Evolutionary conservation across 1,140 invertebrate genomes (phyloP).

Genomic region (Epicauta chinensis): DNA sequence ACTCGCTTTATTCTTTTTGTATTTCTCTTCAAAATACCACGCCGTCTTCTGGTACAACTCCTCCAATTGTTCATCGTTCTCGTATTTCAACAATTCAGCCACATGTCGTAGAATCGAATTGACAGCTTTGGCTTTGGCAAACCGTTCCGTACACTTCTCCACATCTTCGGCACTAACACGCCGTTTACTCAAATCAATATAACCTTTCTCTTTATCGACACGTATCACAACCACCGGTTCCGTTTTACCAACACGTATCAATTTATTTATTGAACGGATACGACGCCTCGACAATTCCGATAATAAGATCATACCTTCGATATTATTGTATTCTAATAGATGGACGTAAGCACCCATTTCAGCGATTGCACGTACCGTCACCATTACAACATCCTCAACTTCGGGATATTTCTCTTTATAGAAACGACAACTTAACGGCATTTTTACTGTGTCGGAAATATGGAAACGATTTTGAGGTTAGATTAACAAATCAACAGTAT

Average conservation of each 20-base stretch:
- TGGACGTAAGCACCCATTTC: conserved; percentile 99
- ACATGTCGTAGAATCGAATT: conserved; percentile 97
- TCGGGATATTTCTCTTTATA: conserved; percentile 98
- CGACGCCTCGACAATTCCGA: conserved; percentile 96
- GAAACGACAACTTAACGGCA: conserved; percentile 95
- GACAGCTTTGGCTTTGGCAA: conserved; percentile 97
- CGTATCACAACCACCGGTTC: conserved; percentile 99
- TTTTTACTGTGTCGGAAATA: conserved; percentile 48
- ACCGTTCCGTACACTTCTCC: conserved; percentile 96
- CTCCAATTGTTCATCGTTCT: conserved; percentile 87
- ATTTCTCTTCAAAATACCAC: conserved; percentile 98
- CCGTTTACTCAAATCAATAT: conserved; percentile 98
- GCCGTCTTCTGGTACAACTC: conserved; percentile 97
- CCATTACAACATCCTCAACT: conserved; percentile 99
- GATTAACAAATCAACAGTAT: too few relatives aligned
- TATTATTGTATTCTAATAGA: conserved; percentile 97
- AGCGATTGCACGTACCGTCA: conserved; percentile 95
- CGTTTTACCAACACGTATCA: conserved; percentile 96
- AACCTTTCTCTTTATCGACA: conserved; percentile 99
- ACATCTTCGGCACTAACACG: conserved; percentile 97
- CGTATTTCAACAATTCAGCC: conserved; percentile 88
- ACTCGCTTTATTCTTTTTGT: conserved; percentile 86
- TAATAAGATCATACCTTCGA: conserved; percentile 93
- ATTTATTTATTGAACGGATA: conserved; percentile 98
- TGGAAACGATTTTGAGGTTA: conserved; percentile 11